Conservation (phyloP, 1,140 invertebrate genomes). For the Atopsyche davidsoni region DNA sequence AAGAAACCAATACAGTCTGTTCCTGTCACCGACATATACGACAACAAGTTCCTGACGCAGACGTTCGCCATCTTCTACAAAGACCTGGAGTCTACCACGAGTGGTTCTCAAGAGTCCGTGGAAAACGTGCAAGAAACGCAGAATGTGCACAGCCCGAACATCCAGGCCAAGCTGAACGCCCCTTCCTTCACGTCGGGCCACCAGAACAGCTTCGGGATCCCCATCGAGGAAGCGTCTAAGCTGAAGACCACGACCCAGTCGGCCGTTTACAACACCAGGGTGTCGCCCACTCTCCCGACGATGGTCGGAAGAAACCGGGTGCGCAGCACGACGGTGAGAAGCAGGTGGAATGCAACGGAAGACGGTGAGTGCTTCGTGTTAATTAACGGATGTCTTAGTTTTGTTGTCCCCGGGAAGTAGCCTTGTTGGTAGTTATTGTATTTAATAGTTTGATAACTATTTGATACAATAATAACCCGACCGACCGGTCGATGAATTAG, state of each 20-base stretch:
- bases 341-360: slow-evolving; percentile 29
- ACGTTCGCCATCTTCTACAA: slow-evolving; percentile 29
- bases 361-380: slow-evolving; percentile 33
- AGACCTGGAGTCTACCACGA: slow-evolving; percentile 29
- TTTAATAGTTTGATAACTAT: too few species aligned
- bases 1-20: slow-evolving; percentile 30
- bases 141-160: background rate
- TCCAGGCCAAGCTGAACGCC: slow-evolving; percentile 2
- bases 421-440: too few species aligned
- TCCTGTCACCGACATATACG: slow-evolving; percentile 30
- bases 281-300: slow-evolving; percentile 53
- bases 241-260: slow-evolving; percentile 47
- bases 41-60: slow-evolving; percentile 27
- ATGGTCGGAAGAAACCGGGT: slow-evolving; percentile 32
- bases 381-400: too few species aligned
- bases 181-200: slow-evolving; percentile 52
- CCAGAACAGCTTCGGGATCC: slow-evolving; percentile 54
- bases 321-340: slow-evolving; percentile 28
- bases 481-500: too few species aligned
- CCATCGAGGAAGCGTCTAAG: slow-evolving; percentile 51
- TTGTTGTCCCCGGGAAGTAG: too few species aligned
- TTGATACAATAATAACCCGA: too few species aligned
- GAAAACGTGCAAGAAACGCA: slow-evolving; percentile 13
- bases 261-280: slow-evolving; percentile 47
- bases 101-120: slow-evolving; percentile 15